phyloP scores from a whole-genome alignment of 2,113 vertebrate species.

The Carettochelys insculpta region DNA sequence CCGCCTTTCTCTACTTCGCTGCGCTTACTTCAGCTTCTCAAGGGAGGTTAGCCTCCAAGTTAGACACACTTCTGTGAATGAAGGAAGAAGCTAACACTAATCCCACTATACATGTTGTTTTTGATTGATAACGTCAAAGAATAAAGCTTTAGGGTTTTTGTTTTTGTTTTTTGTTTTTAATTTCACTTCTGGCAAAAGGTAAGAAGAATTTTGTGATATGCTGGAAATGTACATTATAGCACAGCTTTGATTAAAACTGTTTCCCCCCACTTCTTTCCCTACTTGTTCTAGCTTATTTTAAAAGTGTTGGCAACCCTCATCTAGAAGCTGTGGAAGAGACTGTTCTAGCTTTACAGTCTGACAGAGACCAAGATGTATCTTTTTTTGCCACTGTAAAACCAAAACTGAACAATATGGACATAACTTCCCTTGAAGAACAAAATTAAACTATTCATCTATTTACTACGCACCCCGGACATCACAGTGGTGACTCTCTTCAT shows the following conservation, averaged over 20 bases:
- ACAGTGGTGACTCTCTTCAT: accelerated
- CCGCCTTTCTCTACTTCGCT: background rate
- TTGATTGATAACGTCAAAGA: too few relatives aligned
- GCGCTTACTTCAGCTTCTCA: background rate
- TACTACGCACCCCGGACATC: background rate
- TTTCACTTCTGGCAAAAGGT: background rate
- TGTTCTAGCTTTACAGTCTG: slow-evolving; percentile 83
- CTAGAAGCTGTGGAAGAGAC: slow-evolving; percentile 88
- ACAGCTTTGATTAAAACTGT: background rate
- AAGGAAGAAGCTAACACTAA: background rate
- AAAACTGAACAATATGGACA: slow-evolving; percentile 73
- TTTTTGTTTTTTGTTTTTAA: too few relatives aligned
- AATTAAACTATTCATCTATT: background rate
- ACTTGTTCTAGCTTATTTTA: slow-evolving; percentile 82
- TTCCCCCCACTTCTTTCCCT: background rate
- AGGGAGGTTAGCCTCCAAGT: background rate
- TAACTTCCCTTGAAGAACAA: slow-evolving; percentile 61
- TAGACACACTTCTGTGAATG: background rate
- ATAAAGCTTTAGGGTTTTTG: too few relatives aligned
- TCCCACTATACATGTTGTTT: background rate
- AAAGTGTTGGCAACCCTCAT: slow-evolving; percentile 87
- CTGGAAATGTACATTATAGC: background rate
- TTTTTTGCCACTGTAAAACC: slow-evolving; percentile 88
- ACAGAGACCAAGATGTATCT: slow-evolving; percentile 89
- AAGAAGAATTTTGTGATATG: background rate